Evolutionary conservation across 2,797 vertebrate species (phyloP).

Genomic region (Coranthus polyacanthus): DNA sequence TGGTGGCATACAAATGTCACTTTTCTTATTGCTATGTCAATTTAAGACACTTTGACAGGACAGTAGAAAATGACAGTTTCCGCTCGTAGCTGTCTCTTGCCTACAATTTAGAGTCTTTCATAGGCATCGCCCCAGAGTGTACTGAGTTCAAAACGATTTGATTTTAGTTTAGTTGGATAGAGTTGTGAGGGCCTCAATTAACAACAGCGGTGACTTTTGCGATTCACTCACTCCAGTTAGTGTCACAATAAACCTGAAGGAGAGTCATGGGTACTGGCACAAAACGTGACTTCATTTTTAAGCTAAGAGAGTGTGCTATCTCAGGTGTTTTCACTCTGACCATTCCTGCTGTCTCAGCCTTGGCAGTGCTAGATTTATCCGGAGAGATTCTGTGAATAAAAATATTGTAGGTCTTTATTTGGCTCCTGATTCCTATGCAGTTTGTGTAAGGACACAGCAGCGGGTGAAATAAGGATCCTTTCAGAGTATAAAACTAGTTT

Average conservation of each 20-base stretch:
- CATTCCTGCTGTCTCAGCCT: slow-evolving; percentile 4
- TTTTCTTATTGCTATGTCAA: not conserved
- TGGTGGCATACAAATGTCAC: slow-evolving; percentile 16
- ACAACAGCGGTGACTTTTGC: not conserved
- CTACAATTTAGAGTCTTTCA: slow-evolving; percentile 16
- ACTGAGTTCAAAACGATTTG: slow-evolving; percentile 33
- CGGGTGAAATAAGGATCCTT: slow-evolving; percentile 21
- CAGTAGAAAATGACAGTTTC: slow-evolving; percentile 15
- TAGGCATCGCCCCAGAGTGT: slow-evolving; percentile 14
- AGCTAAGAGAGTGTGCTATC: not conserved
- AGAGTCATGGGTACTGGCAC: slow-evolving; percentile 11
- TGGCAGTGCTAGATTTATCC: slow-evolving; percentile 11
- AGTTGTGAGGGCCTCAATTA: slow-evolving; percentile 11
- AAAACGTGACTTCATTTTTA: slow-evolving; percentile 1
- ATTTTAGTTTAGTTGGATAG: not conserved
- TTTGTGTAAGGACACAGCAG: not conserved
- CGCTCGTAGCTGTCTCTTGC: slow-evolving; percentile 18
- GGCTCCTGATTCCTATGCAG: slow-evolving; percentile 4
- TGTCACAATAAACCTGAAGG: slow-evolving; percentile 20
- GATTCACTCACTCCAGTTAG: slow-evolving; percentile 4
- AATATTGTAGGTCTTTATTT: not conserved
- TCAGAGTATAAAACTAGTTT: not conserved
- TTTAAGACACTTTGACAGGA: slow-evolving; percentile 35
- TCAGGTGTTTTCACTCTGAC: not conserved
- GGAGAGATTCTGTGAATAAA: slow-evolving; percentile 17